Percentiles rank a stretch among this genome's conserved stretches.
phyloP scores from a whole-genome alignment of 2,113 vertebrate species.

The Centrocercus urophasianus region DNA sequence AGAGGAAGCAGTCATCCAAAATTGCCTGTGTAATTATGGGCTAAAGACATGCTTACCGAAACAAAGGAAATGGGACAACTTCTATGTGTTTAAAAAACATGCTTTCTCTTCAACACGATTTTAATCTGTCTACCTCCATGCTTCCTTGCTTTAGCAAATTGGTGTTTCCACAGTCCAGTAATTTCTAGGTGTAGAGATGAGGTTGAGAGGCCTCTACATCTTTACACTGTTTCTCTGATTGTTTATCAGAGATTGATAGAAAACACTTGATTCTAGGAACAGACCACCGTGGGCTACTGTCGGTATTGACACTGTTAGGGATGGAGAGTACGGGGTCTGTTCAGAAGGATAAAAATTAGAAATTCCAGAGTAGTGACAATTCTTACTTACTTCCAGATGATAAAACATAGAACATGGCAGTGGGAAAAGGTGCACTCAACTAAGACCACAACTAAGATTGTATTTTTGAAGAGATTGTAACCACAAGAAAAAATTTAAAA shows the following conservation, averaged over 20 bases:
- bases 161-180: not conserved
- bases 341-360: not conserved
- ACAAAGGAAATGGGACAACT: constrained; percentile 19
- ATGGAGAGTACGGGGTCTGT: rapidly evolving
- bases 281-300: not conserved
- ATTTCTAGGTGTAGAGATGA: not conserved
- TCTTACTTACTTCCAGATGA: not conserved
- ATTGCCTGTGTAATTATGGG: not conserved
- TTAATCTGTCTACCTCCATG: not conserved
- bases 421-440: not conserved
- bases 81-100: not conserved
- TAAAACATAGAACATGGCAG: rapidly evolving
- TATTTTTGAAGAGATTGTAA: not conserved
- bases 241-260: not conserved
- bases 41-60: not conserved
- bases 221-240: not conserved
- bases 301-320: not conserved
- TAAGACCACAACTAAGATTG: not conserved
- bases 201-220: not conserved
- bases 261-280: not conserved
- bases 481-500: not conserved
- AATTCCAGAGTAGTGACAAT: not conserved
- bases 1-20: constrained; percentile 5
- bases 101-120: not conserved
- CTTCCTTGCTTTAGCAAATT: not conserved